Conservation (phyloP, 2,797 vertebrate species). For the Scarus forsteni region DNA sequence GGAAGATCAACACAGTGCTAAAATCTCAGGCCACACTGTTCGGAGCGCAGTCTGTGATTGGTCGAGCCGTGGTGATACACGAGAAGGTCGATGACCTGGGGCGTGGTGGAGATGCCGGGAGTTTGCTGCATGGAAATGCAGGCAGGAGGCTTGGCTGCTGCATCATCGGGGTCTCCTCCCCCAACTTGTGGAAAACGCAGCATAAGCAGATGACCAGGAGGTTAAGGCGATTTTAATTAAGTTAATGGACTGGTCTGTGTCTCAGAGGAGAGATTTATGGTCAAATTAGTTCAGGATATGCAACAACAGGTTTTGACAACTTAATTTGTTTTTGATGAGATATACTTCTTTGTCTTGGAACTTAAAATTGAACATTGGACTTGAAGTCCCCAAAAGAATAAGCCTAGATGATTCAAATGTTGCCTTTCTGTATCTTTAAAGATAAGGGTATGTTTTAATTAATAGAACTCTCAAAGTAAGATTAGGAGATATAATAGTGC, state of each 20-base stretch:
- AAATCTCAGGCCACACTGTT: constrained; percentile 82
- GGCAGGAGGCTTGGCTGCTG: constrained; percentile 93
- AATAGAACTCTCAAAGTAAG: too few species aligned
- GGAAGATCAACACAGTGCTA: constrained; percentile 78
- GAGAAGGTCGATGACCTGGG: constrained; percentile 91
- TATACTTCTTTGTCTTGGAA: too few species aligned
- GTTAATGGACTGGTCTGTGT: not conserved
- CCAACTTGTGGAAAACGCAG: constrained; percentile 81
- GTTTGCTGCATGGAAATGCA: constrained; percentile 91
- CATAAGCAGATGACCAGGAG: not conserved
- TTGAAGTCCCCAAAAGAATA: too few species aligned
- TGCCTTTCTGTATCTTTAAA: too few species aligned
- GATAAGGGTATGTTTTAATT: too few species aligned
- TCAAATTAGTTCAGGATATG: too few species aligned
- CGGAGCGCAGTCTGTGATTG: constrained; percentile 83
- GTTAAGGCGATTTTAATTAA: constrained; percentile 18
- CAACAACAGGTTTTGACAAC: too few species aligned
- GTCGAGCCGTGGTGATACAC: constrained; percentile 92
- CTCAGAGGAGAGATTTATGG: too few species aligned
- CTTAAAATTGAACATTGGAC: too few species aligned
- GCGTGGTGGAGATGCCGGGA: constrained; percentile 87
- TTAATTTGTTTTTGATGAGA: too few species aligned
- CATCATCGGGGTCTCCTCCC: constrained; percentile 84
- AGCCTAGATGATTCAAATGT: too few species aligned
- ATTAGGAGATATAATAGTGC: too few species aligned